Conservation (phyloP, 2,888 invertebrate species). For the Lepidocyrtinus sp. region DNA sequence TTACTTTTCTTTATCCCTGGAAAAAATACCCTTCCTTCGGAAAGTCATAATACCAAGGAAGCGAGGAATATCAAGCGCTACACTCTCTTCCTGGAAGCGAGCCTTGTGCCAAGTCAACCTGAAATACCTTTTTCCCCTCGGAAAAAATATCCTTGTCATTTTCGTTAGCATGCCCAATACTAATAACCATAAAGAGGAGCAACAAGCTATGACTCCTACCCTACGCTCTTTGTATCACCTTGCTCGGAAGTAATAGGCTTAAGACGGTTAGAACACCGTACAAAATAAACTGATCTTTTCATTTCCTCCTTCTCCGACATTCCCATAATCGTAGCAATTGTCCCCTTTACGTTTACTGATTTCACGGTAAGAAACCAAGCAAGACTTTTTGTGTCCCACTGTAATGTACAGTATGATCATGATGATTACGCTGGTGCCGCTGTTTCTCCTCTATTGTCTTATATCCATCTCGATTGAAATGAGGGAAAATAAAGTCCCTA, state of each 20-base stretch:
- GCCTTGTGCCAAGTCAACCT: no score
- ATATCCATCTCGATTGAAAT: no score
- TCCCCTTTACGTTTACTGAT: conserved; percentile 17
- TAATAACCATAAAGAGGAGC: conserved; percentile 10
- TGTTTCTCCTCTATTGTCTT: not conserved
- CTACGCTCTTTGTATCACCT: no score
- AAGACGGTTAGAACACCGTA: not conserved
- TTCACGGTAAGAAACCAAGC: no score
- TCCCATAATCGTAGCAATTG: conserved; percentile 24
- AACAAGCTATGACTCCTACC: no score
- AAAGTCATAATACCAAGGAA: not conserved
- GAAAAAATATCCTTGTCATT: conserved; percentile 15
- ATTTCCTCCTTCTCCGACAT: no score
- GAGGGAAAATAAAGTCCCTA: no score
- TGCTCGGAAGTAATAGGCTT: conserved; percentile 51
- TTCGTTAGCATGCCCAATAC: not conserved
- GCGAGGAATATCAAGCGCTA: no score
- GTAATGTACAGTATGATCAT: conserved; percentile 2
- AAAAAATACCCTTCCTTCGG: not conserved
- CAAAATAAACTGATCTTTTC: conserved; percentile 33
- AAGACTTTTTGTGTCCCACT: not conserved
- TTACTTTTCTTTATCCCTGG: conserved; percentile 32
- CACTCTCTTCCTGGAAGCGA: no score
- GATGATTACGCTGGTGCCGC: not conserved
- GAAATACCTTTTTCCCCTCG: no score